A percentile compares a stretch with the other conserved stretches of the same genome.
Evolutionary conservation across 2,797 vertebrate species (phyloP).

Genomic region (Xiphorhynchus erythropygius): DNA sequence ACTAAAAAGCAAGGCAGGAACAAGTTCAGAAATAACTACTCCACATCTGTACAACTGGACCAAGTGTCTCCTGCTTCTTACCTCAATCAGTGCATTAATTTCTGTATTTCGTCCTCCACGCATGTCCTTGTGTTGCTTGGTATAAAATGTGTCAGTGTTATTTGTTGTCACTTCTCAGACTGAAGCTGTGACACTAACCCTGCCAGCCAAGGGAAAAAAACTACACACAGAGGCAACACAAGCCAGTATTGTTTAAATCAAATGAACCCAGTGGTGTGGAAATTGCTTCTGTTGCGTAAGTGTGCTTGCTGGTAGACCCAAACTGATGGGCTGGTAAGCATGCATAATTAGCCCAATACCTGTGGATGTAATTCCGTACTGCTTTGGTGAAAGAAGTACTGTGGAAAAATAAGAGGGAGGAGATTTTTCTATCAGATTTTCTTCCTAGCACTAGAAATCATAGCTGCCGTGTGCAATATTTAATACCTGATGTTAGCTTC

Average conservation of each 20-base stretch:
- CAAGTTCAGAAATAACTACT: not conserved
- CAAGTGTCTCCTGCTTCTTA: not conserved
- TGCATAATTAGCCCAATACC: not conserved
- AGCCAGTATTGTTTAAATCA: slow-evolving; percentile 67
- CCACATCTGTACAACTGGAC: not conserved
- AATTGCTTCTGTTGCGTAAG: slow-evolving; percentile 38
- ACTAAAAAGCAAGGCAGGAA: not conserved
- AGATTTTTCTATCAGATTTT: not conserved
- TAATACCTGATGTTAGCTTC: slow-evolving; percentile 8
- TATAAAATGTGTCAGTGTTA: slow-evolving; percentile 50
- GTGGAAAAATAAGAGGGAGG: not conserved
- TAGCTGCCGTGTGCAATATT: not conserved
- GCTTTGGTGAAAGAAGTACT: not conserved
- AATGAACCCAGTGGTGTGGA: slow-evolving; percentile 44
- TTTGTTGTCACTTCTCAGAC: slow-evolving; percentile 45
- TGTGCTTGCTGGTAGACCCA: slow-evolving; percentile 12
- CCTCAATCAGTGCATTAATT: not conserved
- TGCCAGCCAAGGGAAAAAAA: slow-evolving; percentile 60
- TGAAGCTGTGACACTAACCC: slow-evolving; percentile 54
- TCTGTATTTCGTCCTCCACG: not conserved
- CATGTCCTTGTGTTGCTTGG: not conserved
- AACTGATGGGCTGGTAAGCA: slow-evolving; percentile 5
- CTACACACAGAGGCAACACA: slow-evolving; percentile 32
- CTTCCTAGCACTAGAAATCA: slow-evolving; percentile 3
- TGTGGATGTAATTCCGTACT: not conserved